These are phyloP conservation scores for Oncorhynchus tshawytscha DNA, from an alignment of 2,113 vertebrate species.

Conservation along the genomic window DNA sequence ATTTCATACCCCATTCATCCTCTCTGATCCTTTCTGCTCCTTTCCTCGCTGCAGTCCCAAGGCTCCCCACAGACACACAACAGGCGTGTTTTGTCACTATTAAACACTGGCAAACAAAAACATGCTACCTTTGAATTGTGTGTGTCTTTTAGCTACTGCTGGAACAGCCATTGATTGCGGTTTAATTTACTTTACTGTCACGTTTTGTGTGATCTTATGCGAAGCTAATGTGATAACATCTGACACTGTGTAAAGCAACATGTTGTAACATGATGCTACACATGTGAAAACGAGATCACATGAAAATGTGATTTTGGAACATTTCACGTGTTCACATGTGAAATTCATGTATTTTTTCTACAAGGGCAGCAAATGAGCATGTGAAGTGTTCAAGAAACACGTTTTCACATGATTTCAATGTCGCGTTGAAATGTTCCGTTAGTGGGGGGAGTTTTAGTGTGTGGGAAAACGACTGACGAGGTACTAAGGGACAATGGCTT, in stretches of 20 bases:
- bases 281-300: too few relatives aligned
- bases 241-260: too few relatives aligned
- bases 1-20: conserved; percentile 26
- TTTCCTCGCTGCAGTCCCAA: neutral
- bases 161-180: neutral
- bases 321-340: neutral
- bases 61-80: neutral
- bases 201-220: neutral
- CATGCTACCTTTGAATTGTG: neutral
- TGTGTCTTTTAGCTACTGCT: neutral
- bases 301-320: neutral
- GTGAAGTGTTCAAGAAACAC: too few relatives aligned
- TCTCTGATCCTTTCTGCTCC: neutral
- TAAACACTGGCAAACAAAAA: neutral
- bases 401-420: too few relatives aligned
- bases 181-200: neutral
- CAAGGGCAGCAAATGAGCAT: too few relatives aligned
- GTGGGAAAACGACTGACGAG: too few relatives aligned
- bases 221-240: too few relatives aligned
- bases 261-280: too few relatives aligned
- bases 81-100: neutral
- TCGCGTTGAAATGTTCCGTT: too few relatives aligned
- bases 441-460: neutral
- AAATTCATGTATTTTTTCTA: too few relatives aligned
- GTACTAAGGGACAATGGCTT: too few relatives aligned